Percentiles rank a stretch among this genome's conserved stretches.
phyloP scores from a whole-genome alignment of 2,113 vertebrate genomes.

The Tauraco erythrolophus region DNA sequence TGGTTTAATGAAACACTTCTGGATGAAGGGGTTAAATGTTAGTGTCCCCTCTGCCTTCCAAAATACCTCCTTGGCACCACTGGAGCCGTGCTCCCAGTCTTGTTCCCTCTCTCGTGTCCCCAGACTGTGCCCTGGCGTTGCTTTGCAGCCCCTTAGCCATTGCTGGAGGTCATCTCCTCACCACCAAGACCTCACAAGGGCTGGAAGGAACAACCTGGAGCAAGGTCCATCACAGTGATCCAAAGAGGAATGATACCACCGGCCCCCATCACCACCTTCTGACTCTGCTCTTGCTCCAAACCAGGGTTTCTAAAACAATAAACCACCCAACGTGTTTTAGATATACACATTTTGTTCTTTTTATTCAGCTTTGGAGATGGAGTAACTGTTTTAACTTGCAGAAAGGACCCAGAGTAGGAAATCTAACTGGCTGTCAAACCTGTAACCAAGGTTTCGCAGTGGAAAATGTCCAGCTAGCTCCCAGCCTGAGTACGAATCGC shows the following conservation, averaged over 20 bases:
- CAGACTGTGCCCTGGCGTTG: too few species aligned
- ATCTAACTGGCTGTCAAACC: background rate
- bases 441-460: background rate
- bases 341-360: background rate
- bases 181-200: background rate
- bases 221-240: background rate
- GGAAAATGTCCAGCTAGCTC: background rate
- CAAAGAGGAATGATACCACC: background rate
- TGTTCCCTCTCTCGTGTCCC: background rate
- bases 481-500: accelerated
- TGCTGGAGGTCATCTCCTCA: background rate
- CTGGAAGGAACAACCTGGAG: background rate
- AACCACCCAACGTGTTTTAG: background rate
- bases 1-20: background rate
- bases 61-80: background rate
- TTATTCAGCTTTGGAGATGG: background rate
- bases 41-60: too few species aligned
- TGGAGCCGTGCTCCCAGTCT: background rate
- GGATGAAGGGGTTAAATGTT: background rate
- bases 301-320: background rate
- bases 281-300: background rate
- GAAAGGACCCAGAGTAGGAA: background rate
- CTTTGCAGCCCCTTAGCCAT: background rate
- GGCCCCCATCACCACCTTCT: too few species aligned
- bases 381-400: background rate